These are phyloP conservation scores for Drosophila pseudotakahashii DNA, from an alignment of 2,888 invertebrate species.

Conservation along the genomic window DNA sequence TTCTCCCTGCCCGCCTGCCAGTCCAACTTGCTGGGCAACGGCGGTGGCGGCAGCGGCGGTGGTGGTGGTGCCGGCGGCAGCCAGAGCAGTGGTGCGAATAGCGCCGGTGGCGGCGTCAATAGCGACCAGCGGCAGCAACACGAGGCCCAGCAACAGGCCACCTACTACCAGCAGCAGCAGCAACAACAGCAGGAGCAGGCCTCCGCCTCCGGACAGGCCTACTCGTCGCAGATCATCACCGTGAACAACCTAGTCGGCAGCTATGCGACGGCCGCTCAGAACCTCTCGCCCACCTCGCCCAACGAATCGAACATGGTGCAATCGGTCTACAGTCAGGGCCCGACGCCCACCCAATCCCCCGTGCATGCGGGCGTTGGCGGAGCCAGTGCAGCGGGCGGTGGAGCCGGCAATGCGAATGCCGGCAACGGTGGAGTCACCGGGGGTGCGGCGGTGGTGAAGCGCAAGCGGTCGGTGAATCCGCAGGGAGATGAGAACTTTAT, in stretches of 20 bases:
- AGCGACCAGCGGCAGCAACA: slow-evolving; percentile 71
- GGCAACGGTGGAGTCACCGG: slow-evolving; percentile 54
- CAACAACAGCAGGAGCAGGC: slow-evolving; percentile 76
- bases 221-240: slow-evolving; percentile 84
- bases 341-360: slow-evolving; percentile 84
- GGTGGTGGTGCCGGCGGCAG: slow-evolving; percentile 80
- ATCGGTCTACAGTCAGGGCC: slow-evolving; percentile 85
- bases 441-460: slow-evolving; percentile 84
- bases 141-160: slow-evolving; percentile 77
- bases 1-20: slow-evolving; percentile 89
- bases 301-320: slow-evolving; percentile 86
- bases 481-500: slow-evolving; percentile 94
- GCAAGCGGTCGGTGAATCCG: slow-evolving; percentile 91
- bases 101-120: slow-evolving; percentile 69
- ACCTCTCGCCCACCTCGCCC: slow-evolving; percentile 86
- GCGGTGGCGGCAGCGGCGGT: slow-evolving; percentile 78
- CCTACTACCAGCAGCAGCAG: slow-evolving; percentile 69
- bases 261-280: slow-evolving; percentile 84
- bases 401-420: slow-evolving; percentile 69
- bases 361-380: slow-evolving; percentile 80
- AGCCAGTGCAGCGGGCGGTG: slow-evolving; percentile 82
- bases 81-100: slow-evolving; percentile 81
- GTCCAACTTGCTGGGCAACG: slow-evolving; percentile 85
- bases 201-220: slow-evolving; percentile 78
- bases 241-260: slow-evolving; percentile 85